Conservation (phyloP, 2,888 invertebrate genomes). For the Linnaemya vulpina region DNA sequence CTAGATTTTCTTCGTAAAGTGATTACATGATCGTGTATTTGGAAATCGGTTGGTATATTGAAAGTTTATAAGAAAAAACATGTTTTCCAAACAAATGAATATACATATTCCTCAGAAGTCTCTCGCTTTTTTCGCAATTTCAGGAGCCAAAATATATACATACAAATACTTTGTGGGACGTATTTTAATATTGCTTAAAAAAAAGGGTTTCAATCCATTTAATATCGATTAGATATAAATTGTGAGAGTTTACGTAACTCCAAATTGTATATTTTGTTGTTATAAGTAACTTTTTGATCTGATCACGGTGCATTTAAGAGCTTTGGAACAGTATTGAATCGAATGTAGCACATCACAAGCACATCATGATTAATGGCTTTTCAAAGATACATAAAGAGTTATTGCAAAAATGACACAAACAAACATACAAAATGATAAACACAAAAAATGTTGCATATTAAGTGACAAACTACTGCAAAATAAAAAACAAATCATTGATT, state of each 20-base stretch:
- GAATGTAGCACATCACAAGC: conserved; percentile 56
- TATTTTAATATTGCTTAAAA: too few relatives aligned
- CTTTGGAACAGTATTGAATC: conserved; percentile 55
- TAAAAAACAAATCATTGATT: conserved; percentile 71
- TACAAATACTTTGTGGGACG: too few relatives aligned
- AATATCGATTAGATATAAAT: background rate
- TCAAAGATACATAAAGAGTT: conserved; percentile 57
- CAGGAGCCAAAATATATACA: too few relatives aligned
- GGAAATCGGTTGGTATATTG: too few relatives aligned
- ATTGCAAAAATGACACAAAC: conserved; percentile 61
- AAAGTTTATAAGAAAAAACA: too few relatives aligned
- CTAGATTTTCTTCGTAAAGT: too few relatives aligned
- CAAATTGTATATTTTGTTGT: background rate
- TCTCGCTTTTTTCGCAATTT: too few relatives aligned
- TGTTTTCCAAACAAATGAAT: too few relatives aligned
- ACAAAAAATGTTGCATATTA: conserved; percentile 68
- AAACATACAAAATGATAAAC: conserved; percentile 47
- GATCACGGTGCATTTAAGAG: background rate
- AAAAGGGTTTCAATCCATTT: too few relatives aligned
- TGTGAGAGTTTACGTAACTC: background rate
- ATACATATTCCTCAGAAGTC: too few relatives aligned
- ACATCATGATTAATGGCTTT: conserved; percentile 70
- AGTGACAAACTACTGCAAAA: conserved; percentile 73
- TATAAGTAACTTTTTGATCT: conserved; percentile 10
- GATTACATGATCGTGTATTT: too few relatives aligned